Evolutionary conservation across 1,140 invertebrate species (phyloP).

Genomic region (Neelides sp.): DNA sequence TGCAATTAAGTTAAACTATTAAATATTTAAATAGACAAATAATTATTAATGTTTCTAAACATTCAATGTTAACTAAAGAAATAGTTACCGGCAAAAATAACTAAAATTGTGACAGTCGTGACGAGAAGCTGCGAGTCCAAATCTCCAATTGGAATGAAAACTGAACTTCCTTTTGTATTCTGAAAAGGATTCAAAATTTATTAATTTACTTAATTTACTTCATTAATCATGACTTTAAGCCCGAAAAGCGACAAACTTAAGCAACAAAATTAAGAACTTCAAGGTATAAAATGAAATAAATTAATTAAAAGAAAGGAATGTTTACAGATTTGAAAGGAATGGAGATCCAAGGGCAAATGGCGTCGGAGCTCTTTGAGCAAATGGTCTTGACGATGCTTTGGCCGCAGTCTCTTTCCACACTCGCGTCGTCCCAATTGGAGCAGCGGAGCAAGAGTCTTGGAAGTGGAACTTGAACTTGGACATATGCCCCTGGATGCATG

Average conservation of each 20-base stretch:
- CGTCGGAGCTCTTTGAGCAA: conserved; percentile 9
- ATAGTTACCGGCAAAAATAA: conserved; percentile 19
- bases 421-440: conserved; percentile 16
- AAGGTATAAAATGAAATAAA: neutral
- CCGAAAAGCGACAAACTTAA: too few relatives aligned
- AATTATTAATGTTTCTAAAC: neutral
- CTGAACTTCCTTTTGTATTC: conserved; percentile 28
- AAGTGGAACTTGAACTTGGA: conserved; percentile 23
- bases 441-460: conserved; percentile 25
- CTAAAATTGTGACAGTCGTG: conserved; percentile 17
- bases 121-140: conserved; percentile 18
- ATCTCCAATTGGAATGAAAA: conserved; percentile 29
- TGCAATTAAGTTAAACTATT: neutral
- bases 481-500: conserved; percentile 21
- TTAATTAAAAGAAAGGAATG: too few relatives aligned
- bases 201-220: neutral
- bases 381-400: conserved; percentile 18
- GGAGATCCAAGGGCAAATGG: conserved; percentile 19
- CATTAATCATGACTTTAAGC: neutral
- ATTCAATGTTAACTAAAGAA: conserved; percentile 13
- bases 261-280: neutral
- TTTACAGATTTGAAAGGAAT: conserved; percentile 29
- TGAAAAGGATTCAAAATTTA: conserved; percentile 5
- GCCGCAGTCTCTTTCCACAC: conserved; percentile 12
- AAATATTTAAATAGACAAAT: neutral